Evolutionary conservation across 2,113 vertebrate genomes (phyloP).

Genomic region (Calidris pugnax): DNA sequence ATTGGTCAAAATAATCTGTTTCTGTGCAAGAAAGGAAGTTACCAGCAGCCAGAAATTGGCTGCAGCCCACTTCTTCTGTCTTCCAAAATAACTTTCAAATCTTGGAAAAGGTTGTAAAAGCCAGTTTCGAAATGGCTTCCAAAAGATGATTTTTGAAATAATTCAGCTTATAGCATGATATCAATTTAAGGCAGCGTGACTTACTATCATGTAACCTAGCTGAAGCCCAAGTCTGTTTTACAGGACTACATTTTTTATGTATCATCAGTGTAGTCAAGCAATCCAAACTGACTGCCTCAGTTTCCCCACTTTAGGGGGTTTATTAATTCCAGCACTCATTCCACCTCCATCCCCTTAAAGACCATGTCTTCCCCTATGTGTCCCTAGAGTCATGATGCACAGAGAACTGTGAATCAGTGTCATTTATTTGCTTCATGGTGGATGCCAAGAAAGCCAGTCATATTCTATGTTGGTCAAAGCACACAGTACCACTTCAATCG

Average conservation of each 20-base stretch:
- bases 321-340: background rate
- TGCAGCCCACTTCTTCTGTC: background rate
- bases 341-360: background rate
- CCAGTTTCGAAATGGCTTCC: background rate
- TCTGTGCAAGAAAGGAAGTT: background rate
- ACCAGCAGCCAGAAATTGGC: background rate
- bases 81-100: background rate
- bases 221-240: background rate
- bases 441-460: background rate
- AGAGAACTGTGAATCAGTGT: background rate
- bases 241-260: background rate
- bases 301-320: background rate
- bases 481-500: background rate
- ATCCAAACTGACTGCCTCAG: background rate
- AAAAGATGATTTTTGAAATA: background rate
- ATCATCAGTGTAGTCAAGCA: background rate
- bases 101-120: background rate
- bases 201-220: background rate
- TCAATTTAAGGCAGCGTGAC: background rate
- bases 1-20: background rate
- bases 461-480: background rate
- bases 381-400: background rate
- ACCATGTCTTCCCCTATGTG: background rate
- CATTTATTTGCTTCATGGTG: background rate
- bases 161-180: rapidly evolving